phyloP scores from a whole-genome alignment of 2,113 vertebrate species.

The Reinhardtius hippoglossoides region DNA sequence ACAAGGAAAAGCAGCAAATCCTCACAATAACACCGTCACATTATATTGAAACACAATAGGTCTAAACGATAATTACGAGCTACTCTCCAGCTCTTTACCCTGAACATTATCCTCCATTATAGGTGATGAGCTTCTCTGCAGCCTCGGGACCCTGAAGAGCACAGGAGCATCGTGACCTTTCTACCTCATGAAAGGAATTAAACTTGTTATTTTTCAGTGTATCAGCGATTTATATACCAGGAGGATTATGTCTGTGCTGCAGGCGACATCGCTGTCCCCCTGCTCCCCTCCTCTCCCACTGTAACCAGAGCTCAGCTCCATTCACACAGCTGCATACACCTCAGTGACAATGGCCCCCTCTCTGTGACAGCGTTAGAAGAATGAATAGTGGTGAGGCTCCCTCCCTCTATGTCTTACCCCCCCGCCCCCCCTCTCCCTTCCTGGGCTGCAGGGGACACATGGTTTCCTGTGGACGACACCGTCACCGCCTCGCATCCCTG shows the following conservation, averaged over 20 bases:
- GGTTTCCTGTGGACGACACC: background rate
- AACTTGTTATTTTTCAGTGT: too few species aligned
- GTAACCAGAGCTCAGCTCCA: constrained; percentile 75
- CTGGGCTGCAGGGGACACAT: background rate
- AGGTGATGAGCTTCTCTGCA: too few species aligned
- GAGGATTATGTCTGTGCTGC: constrained; percentile 57
- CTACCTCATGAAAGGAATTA: background rate
- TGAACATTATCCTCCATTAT: background rate
- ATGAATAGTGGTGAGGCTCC: constrained; percentile 70
- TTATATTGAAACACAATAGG: background rate
- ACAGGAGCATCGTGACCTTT: constrained; percentile 23
- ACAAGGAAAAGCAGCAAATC: background rate
- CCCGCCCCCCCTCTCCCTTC: constrained; percentile 8
- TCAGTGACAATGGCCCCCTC: constrained; percentile 69
- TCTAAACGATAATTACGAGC: too few species aligned
- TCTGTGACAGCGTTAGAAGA: constrained; percentile 82
- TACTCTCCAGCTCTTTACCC: too few species aligned
- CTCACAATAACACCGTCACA: background rate
- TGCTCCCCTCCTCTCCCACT: constrained; percentile 31
- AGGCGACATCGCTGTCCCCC: constrained; percentile 48
- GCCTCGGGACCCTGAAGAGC: too few species aligned
- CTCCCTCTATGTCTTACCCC: constrained; percentile 26
- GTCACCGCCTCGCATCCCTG: background rate
- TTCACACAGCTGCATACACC: constrained; percentile 63
- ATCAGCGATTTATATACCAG: background rate